Base-by-base conservation (phyloP, 2,797 vertebrate species). In the Paedocypris micromegethes region DNA sequence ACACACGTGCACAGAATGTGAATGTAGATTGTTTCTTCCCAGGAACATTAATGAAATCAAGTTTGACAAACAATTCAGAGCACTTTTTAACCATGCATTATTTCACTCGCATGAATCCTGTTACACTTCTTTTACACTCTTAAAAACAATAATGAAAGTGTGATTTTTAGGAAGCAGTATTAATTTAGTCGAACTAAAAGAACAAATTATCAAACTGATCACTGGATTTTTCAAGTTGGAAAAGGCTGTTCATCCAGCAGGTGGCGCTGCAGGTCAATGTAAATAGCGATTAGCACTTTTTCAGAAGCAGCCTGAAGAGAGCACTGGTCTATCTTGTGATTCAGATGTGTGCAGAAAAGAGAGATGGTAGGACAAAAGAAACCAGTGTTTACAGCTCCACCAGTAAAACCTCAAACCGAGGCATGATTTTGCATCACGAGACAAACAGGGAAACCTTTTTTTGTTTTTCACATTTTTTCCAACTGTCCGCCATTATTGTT, bases 311-410 rank as follows among this genome's bases (percentile, higher is more conserved):
- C 4, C 55, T 65, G 42, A 52, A 52, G 60, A 53, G 9, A 62
- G 49, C 4, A 64, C 60, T 58, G 53, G 58, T 68, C 66, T 42
- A 48, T 43, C 40, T 60, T 68, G 65, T 64, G 65, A 62, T 73
- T 67, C 66, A 68, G 55, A 68, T 73, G 53, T 64, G 59, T 59
- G 60, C 56, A 63, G 9, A 58, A 23, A 23, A 52, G 43, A 48
- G 38, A 52, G 54, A 58, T n/a, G 48, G 69, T 56, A 60, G 64
- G 69, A 65, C 61, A 52, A 51, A 39, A 38, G 45, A 47, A 47
- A 56, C 23, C 23, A 23, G 23, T 23, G 23, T 23, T 23, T 23
- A 23, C 1, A 23, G 23, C 23, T 23, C 23, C 23, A 23, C 23
- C 23, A 23, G 23, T 23, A 23, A 23, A 23, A 23, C 23, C 23